A percentile compares a stretch with the other conserved stretches of the same genome.
Evolutionary conservation across 64 coral and sea anemone species (phyloP).

Genomic region (Montipora sp.): DNA sequence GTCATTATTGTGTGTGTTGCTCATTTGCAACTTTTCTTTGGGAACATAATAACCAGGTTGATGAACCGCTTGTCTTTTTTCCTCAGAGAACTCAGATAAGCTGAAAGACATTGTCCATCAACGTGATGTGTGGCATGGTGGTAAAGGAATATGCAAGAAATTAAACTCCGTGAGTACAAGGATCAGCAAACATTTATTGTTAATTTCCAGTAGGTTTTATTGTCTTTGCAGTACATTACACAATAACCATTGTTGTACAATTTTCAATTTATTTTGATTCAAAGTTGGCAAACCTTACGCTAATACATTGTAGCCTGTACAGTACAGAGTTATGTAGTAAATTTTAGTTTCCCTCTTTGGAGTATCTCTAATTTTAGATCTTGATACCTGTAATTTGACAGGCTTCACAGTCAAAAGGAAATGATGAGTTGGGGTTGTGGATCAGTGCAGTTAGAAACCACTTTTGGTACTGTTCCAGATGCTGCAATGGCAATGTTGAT

Average conservation of each 20-base stretch:
- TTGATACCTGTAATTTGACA: not conserved
- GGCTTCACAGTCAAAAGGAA: conserved; percentile 32
- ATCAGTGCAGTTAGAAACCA: not conserved
- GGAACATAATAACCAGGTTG: too few species aligned
- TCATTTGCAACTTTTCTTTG: too few species aligned
- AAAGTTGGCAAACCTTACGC: too few species aligned
- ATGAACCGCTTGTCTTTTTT: not conserved
- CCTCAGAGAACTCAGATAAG: conserved; percentile 31
- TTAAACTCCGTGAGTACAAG: conserved; percentile 13
- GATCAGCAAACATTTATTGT: not conserved
- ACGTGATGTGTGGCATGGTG: conserved; percentile 26
- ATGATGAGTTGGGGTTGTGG: conserved; percentile 7
- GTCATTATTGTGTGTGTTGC: too few species aligned
- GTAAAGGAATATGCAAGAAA: conserved; percentile 22
- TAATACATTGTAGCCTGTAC: too few species aligned
- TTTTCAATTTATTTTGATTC: too few species aligned
- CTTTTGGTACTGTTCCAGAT: conserved; percentile 18
- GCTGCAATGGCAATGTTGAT: too few species aligned
- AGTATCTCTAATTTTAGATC: not conserved
- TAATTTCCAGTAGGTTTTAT: not conserved
- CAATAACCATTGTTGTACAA: too few species aligned
- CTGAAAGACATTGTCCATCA: conserved; percentile 18
- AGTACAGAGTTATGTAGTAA: too few species aligned
- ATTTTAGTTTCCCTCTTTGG: not conserved
- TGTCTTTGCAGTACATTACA: too few species aligned